Conservation (phyloP, 1,140 invertebrate genomes). For the Galleria mellonella region DNA sequence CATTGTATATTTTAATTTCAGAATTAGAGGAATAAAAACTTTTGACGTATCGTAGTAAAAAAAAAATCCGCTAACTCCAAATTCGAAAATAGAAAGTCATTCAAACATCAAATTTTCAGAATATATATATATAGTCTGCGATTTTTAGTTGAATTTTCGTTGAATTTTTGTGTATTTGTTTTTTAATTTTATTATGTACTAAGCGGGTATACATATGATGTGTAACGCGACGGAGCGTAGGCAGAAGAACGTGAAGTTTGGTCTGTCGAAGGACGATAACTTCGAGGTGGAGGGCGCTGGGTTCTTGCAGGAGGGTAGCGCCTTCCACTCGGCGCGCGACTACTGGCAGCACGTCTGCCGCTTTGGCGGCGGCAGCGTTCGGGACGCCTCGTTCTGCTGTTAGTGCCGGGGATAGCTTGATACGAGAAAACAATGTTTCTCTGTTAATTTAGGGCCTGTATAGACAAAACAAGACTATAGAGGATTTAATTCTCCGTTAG, state of each 20-base stretch:
- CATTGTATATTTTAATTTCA: too few species aligned
- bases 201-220: slow-evolving; percentile 19
- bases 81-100: slow-evolving; percentile 9
- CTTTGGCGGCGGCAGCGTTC: not conserved
- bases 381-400: too few species aligned
- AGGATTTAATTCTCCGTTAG: too few species aligned
- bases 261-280: slow-evolving; percentile 47
- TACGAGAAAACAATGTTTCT: slow-evolving; percentile 11
- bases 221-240: slow-evolving; percentile 34
- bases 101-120: not conserved
- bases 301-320: slow-evolving; percentile 26
- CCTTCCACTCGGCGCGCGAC: slow-evolving; percentile 40
- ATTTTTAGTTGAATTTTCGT: slow-evolving; percentile 29
- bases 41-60: too few species aligned
- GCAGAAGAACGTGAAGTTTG: slow-evolving; percentile 53
- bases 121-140: slow-evolving; percentile 7
- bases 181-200: slow-evolving; percentile 22
- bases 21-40: too few species aligned
- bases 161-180: slow-evolving; percentile 38
- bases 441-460: too few species aligned
- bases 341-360: slow-evolving; percentile 52
- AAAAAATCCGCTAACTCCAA: not conserved
- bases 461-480: too few species aligned
- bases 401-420: slow-evolving; percentile 2
- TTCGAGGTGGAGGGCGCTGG: slow-evolving; percentile 23